Conservation (phyloP, 2,113 vertebrate species). For the Camarhynchus parvulus region DNA sequence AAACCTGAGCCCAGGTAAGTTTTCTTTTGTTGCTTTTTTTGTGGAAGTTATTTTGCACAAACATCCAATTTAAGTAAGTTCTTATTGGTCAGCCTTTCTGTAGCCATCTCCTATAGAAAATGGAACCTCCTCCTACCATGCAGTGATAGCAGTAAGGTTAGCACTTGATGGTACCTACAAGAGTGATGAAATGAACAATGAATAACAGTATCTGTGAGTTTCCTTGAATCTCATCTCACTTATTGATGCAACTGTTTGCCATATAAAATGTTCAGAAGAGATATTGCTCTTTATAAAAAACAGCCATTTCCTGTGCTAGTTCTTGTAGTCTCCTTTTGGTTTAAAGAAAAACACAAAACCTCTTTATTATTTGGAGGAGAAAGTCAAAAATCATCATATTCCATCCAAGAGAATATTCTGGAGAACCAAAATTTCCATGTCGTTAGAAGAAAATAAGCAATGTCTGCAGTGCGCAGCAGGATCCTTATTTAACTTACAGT, state of each 20-base stretch:
- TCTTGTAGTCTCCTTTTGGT: neutral
- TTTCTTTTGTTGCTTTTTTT: neutral
- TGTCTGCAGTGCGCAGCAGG: neutral
- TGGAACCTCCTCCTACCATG: neutral
- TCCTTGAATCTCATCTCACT: neutral
- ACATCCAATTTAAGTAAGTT: neutral
- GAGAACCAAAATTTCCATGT: neutral
- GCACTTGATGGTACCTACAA: neutral
- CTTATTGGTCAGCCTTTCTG: neutral
- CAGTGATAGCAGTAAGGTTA: neutral
- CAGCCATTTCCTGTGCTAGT: neutral
- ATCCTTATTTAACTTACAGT: neutral
- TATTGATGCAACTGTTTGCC: neutral
- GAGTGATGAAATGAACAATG: neutral
- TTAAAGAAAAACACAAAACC: neutral
- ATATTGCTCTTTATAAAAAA: neutral
- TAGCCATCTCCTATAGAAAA: neutral
- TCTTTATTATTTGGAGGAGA: slow-evolving; percentile 28
- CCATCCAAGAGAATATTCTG: neutral
- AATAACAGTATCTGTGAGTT: neutral
- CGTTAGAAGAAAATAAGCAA: neutral
- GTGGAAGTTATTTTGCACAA: neutral
- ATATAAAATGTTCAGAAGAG: neutral
- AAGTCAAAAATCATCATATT: slow-evolving; percentile 34
- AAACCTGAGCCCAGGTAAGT: neutral